Evolutionary conservation across 2,888 invertebrate species (phyloP), one percentile per base, ranked within the genome.

Genomic region (Crematogaster levior): DNA sequence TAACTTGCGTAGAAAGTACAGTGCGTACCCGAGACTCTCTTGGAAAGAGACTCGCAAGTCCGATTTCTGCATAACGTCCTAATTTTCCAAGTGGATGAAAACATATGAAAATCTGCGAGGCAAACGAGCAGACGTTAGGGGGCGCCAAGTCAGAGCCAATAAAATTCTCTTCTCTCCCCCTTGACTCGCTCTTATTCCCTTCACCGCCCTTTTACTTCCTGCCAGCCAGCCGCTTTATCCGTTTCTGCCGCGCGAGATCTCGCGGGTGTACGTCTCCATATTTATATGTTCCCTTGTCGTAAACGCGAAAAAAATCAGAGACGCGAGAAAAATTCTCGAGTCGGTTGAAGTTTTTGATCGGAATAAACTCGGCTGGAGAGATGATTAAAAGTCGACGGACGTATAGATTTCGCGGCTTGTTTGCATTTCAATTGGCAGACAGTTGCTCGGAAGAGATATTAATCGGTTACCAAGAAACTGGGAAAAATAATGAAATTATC

Each of bases 101-200:
- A 93, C 94, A 92, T 94, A 94, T 94, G 93, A 94, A 94, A 94
- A 93, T 93, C 93, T 93, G 93, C 90, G 93, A 93, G 90, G 93
- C 93, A 94, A 93, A 94, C 92, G 93, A 93, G 92, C 84, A 86
- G 91, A 90, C 92, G 92, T 92, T 92, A 91, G 91, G 92, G 93
- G 90, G 92, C 91, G 92, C 91, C 91, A 90, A 93, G 92, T 93
- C 92, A 91, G 91, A 92, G 92, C 94, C 94, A 94, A 94, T 94
- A 94, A 94, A 94, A 94, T 89, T 93, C 92, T 90, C 89, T 86
- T 90, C 86, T 87, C 90, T 88, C 88, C 87, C 77, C 89, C 88
- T 86, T 84, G 84, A 86, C 89, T 86, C 79, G 80, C 70, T 34
- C 77, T 82, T 86, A 86, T 86, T 81, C 86, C 86, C 88, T 77